Base-by-base conservation (phyloP, 2,797 vertebrate genomes). In the Gallirallus australis region DNA sequence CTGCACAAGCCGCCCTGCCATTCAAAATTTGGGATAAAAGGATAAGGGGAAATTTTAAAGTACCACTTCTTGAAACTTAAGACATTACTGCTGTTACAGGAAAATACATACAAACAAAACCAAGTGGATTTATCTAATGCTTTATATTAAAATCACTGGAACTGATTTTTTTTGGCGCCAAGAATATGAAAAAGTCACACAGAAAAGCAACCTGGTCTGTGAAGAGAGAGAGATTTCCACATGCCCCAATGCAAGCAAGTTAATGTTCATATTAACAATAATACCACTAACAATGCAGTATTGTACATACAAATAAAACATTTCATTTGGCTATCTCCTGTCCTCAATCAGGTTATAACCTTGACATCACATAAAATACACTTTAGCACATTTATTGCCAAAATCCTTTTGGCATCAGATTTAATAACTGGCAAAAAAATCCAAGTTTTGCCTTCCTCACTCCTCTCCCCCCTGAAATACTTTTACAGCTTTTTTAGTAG, bases 351-450 rank as follows among this genome's bases (percentile, higher is more conserved):
- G 77, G 73, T 88, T 88, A 40, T 56, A 94, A 87, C 77, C 71
- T 92, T 88, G 78, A 89, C 64, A 92, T 28, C 42, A 92, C 28
- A 35, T 47, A 69, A 94, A 78, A 17, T 70, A 45, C 88, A 84
- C 73, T 81, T 77, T 21, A 83, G 80, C 54, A 53, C 11, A 52
- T 75, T 78, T 56, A 52, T 50, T 61, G 50, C 70, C 68, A 73
- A 88, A 94, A 90, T 69, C 54, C 40, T 75, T 81, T 69, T 63
- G 61, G 76, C 54, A 59, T 81, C 42, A 84, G 33, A 72, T 40
- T 52, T 37, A 86, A 42, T 42, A 61, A 88, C 73, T 24, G 60
- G 3, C 69, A 94, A 88, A 89, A 50, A 7, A 75, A 17, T 47
- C 24, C 54, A 61, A 20, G 4, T 47, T 87, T 81, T 87, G 12